A percentile compares a stretch with the other conserved stretches of the same genome.
Conservation (phyloP, 2,888 invertebrate genomes). For the Epinotia brunnichana region DNA sequence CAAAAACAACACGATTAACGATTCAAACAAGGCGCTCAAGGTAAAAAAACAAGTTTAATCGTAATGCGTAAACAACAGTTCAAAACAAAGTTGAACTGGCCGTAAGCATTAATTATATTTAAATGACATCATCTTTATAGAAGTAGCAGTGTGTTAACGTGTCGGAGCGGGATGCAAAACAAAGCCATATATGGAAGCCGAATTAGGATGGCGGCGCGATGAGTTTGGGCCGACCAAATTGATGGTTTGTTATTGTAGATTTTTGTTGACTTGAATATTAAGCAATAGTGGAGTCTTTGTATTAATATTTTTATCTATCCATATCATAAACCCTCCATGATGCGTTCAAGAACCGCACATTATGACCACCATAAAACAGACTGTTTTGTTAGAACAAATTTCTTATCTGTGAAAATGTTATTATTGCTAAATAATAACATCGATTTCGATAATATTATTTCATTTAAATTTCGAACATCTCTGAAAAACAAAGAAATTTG, state of each 20-base stretch:
- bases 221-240: conserved; percentile 18
- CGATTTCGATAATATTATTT: no score
- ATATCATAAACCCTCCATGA: no score
- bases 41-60: conserved; percentile 59
- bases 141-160: conserved; percentile 46
- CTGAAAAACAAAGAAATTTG: no score
- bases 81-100: conserved; percentile 49
- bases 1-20: conserved; percentile 49
- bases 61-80: conserved; percentile 55
- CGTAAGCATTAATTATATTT: conserved; percentile 50
- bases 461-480: no score
- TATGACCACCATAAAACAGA: no score
- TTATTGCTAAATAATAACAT: no score
- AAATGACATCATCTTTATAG: conserved; percentile 63
- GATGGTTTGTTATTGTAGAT: conserved; percentile 37
- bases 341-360: no score
- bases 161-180: conserved; percentile 42
- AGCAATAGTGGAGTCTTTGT: conserved; percentile 14
- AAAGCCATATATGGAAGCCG: conserved; percentile 42
- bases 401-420: no score
- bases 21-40: conserved; percentile 52
- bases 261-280: conserved; percentile 20
- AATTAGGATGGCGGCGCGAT: conserved; percentile 28
- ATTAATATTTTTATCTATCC: conserved; percentile 26
- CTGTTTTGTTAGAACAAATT: no score